Evolutionary conservation across 2,113 vertebrate genomes (phyloP).

Genomic region (Silurus meridionalis): DNA sequence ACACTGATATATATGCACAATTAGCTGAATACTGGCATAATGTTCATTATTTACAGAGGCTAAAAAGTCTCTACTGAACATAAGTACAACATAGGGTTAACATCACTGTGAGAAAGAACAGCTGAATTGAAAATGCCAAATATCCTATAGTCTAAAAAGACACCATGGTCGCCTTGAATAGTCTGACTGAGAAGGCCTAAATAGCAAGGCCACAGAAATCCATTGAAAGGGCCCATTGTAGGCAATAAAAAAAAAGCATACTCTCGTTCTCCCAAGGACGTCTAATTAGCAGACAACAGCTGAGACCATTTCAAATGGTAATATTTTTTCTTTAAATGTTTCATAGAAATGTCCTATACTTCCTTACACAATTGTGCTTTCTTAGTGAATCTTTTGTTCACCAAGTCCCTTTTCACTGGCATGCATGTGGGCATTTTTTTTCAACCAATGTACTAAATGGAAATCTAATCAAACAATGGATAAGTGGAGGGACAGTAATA

Average conservation of each 20-base stretch:
- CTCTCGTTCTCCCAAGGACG: constrained; percentile 75
- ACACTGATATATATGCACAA: too few relatives aligned
- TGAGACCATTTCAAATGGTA: constrained; percentile 79
- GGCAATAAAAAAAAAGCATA: constrained; percentile 62
- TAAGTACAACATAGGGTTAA: constrained; percentile 61
- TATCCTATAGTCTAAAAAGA: constrained; percentile 60
- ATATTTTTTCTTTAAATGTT: constrained; percentile 71
- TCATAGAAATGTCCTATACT: constrained; percentile 68
- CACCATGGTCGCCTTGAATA: constrained; percentile 70
- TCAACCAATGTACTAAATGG: constrained; percentile 51
- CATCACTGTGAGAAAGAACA: constrained; percentile 60
- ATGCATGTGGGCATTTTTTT: constrained; percentile 68
- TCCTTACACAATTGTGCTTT: constrained; percentile 60
- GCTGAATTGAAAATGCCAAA: constrained; percentile 64
- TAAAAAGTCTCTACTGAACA: constrained; percentile 43
- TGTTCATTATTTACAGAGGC: neutral
- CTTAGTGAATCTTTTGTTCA: constrained; percentile 63
- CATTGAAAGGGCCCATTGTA: constrained; percentile 74
- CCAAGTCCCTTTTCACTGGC: constrained; percentile 62
- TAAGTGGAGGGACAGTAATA: constrained; percentile 48
- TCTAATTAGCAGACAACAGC: constrained; percentile 83
- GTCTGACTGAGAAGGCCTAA: constrained; percentile 68
- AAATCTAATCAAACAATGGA: constrained; percentile 63
- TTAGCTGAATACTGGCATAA: neutral
- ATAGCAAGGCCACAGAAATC: constrained; percentile 71